Conservation (phyloP, 2,888 invertebrate genomes). For the Tuberolachnus salignus region DNA sequence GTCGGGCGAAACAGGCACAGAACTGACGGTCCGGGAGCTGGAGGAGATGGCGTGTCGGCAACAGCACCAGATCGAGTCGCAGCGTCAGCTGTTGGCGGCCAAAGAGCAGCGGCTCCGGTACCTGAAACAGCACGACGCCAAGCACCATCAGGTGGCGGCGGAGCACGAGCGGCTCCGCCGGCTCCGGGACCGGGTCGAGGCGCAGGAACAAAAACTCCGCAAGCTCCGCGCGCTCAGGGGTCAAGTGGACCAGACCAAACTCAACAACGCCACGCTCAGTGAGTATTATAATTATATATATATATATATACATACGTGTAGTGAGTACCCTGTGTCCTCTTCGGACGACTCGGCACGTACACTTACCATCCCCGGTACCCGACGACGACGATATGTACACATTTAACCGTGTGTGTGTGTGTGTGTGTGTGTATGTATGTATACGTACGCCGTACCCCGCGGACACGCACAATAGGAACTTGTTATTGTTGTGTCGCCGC, state of each 20-base stretch:
- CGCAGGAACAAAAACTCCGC: slow-evolving; percentile 91
- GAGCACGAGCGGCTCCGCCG: slow-evolving; percentile 87
- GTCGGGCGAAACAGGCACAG: slow-evolving; percentile 73
- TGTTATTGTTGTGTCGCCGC: background rate
- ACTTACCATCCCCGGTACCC: background rate
- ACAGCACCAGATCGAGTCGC: slow-evolving; percentile 96
- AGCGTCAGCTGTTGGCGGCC: slow-evolving; percentile 88
- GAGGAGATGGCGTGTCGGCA: slow-evolving; percentile 97
- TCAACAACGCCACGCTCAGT: slow-evolving; percentile 89
- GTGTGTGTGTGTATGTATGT: too few species aligned
- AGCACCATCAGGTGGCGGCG: slow-evolving; percentile 77
- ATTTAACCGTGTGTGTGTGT: background rate
- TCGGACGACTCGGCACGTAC: too few species aligned
- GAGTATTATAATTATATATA: slow-evolving; percentile 65
- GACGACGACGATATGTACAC: background rate
- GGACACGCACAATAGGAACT: slow-evolving; percentile 1
- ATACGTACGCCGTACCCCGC: too few species aligned
- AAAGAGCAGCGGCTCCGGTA: slow-evolving; percentile 92
- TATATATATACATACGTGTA: background rate
- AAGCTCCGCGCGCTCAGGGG: slow-evolving; percentile 89
- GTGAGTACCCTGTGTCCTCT: background rate
- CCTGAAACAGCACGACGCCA: slow-evolving; percentile 90
- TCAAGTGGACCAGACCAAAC: slow-evolving; percentile 91
- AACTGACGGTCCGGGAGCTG: slow-evolving; percentile 92
- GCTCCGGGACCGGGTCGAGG: slow-evolving; percentile 89